These are phyloP conservation scores for Chalcis sispes DNA, from an alignment of 2,888 invertebrate genomes.

Conservation along the genomic window DNA sequence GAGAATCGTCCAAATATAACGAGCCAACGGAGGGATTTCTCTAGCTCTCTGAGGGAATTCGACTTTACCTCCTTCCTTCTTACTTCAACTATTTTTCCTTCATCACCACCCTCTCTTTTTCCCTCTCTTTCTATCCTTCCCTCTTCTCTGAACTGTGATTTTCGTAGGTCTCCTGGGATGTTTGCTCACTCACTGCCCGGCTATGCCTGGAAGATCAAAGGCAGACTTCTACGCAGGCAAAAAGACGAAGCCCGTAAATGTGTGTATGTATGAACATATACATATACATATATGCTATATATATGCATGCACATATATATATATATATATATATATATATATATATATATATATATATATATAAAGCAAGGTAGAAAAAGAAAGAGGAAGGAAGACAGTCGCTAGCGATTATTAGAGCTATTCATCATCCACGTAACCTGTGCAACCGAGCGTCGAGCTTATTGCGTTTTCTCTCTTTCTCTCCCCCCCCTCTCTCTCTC, in stretches of 20 bases:
- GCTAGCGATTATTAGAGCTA: slow-evolving; percentile 57
- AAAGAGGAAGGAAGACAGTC: slow-evolving; percentile 21
- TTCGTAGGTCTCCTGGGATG: slow-evolving; percentile 36
- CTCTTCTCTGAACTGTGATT: slow-evolving; percentile 33
- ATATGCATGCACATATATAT: neutral
- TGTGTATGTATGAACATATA: no score
- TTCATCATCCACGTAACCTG: slow-evolving; percentile 55
- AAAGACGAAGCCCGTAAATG: neutral
- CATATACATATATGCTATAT: neutral
- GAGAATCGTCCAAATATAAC: slow-evolving; percentile 20
- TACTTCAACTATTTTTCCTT: no score
- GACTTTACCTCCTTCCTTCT: slow-evolving; percentile 15
- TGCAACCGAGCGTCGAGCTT: slow-evolving; percentile 29
- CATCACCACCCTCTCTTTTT: neutral
- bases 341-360: no score
- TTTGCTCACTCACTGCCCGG: slow-evolving; percentile 9
- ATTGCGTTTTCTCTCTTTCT: slow-evolving; percentile 38
- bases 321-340: neutral
- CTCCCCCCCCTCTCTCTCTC: slow-evolving; percentile 36
- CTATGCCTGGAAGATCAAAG: slow-evolving; percentile 40
- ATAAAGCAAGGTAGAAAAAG: neutral
- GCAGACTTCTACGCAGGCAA: neutral
- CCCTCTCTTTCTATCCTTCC: slow-evolving; percentile 3
- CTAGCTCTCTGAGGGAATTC: slow-evolving; percentile 11
- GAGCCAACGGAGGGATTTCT: neutral